Percentiles rank a stretch among this genome's conserved stretches.
phyloP scores from a whole-genome alignment of 1,140 invertebrate genomes.

The Drosophila elegans region DNA sequence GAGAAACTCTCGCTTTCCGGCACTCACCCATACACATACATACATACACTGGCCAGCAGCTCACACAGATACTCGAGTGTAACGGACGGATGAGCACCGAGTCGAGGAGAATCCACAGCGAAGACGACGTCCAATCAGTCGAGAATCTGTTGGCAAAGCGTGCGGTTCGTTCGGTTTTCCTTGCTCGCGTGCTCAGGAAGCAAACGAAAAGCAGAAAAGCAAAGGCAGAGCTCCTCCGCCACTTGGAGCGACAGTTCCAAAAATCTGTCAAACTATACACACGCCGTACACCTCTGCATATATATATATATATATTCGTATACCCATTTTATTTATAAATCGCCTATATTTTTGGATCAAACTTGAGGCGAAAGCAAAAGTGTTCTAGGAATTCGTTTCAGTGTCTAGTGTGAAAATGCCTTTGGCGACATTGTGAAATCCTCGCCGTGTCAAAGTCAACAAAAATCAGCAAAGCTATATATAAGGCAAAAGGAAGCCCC shows the following conservation, averaged over 20 bases:
- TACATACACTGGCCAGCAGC: conserved; percentile 1
- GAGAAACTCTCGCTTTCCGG: conserved; percentile 40
- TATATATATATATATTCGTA: conserved; percentile 1
- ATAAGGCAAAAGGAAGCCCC: not conserved
- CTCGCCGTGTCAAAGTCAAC: conserved; percentile 30
- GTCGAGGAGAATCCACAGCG: conserved; percentile 53
- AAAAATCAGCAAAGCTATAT: conserved; percentile 18
- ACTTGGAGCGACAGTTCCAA: conserved; percentile 76
- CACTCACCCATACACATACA: conserved; percentile 20
- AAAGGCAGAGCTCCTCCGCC: conserved; percentile 37
- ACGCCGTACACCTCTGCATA: conserved; percentile 34
- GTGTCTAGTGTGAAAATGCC: conserved; percentile 60
- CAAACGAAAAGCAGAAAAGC: conserved; percentile 11
- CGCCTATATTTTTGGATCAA: conserved; percentile 55
- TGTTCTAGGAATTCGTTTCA: conserved; percentile 22
- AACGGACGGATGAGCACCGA: conserved; percentile 49
- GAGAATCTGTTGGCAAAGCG: conserved; percentile 66
- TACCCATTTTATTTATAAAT: conserved; percentile 47
- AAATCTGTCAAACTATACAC: conserved; percentile 53
- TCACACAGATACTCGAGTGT: conserved; percentile 22
- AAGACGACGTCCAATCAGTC: conserved; percentile 55
- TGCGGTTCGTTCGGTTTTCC: conserved; percentile 59
- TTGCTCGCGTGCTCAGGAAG: conserved; percentile 29
- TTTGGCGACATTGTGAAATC: conserved; percentile 66
- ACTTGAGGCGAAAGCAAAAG: conserved; percentile 51